These are phyloP conservation scores for Phragmatobia fuliginosa DNA, from an alignment of 2,888 invertebrate genomes.

Conservation along the genomic window DNA sequence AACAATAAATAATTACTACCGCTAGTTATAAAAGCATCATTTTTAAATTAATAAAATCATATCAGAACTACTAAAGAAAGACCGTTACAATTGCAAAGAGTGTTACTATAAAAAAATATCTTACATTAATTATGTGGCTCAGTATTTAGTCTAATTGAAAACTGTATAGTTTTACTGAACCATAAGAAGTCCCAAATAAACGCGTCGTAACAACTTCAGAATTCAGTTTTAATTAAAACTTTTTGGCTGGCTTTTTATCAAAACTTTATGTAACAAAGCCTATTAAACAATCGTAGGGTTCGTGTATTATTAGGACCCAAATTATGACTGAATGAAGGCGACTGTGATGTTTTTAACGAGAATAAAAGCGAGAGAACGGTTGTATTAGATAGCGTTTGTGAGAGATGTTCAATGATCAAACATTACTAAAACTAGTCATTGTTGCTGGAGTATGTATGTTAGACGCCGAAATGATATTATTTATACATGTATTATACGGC, in stretches of 20 bases:
- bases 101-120: neutral
- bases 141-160: neutral
- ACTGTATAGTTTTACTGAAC: neutral
- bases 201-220: conserved; percentile 3
- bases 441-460: conserved; percentile 50
- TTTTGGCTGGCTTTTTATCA: conserved; percentile 1
- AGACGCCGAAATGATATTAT: conserved; percentile 35
- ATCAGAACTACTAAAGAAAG: neutral
- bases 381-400: conserved; percentile 44
- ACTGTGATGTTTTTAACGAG: conserved; percentile 44
- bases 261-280: conserved; percentile 6
- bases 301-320: conserved; percentile 22
- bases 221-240: neutral
- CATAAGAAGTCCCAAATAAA: neutral
- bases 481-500: conserved; percentile 19
- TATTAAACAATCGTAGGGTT: neutral
- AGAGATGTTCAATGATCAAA: conserved; percentile 33
- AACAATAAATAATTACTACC: neutral
- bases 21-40: neutral
- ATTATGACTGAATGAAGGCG: conserved; percentile 39
- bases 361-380: conserved; percentile 30
- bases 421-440: conserved; percentile 71
- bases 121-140: neutral
- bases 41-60: neutral
- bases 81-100: neutral